These are phyloP conservation scores for Dendronephthya gigantea DNA, from an alignment of 64 coral and sea anemone genomes.

Conservation along the genomic window DNA sequence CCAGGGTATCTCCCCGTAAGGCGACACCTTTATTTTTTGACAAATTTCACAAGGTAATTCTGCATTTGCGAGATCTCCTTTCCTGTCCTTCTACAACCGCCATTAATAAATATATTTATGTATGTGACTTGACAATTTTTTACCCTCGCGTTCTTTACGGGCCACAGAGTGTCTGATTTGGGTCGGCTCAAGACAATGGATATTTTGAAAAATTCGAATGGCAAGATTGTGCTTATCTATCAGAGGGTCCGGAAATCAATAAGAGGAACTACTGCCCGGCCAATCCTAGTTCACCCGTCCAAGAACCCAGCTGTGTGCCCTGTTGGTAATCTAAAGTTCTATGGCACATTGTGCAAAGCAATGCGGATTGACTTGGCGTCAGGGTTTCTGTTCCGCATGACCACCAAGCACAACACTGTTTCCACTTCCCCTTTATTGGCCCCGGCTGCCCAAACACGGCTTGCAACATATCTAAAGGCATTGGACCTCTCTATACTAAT, in stretches of 20 bases:
- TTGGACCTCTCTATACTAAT: constrained; percentile 24
- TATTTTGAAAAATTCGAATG: constrained; percentile 22
- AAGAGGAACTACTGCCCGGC: not conserved
- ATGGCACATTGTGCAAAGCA: constrained; percentile 15
- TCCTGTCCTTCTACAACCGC: constrained; percentile 1
- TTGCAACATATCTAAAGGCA: constrained; percentile 4
- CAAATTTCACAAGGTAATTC: not conserved
- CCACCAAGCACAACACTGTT: not conserved
- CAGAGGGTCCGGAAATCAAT: constrained; percentile 34
- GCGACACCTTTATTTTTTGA: no score
- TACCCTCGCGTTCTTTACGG: constrained; percentile 28
- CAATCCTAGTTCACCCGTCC: constrained; percentile 17
- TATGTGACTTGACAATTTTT: constrained; percentile 34
- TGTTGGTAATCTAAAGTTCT: constrained; percentile 29
- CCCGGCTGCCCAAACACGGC: constrained; percentile 18
- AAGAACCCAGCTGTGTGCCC: constrained; percentile 47
- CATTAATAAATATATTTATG: constrained; percentile 22
- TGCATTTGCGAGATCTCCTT: constrained; percentile 7
- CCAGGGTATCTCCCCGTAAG: not conserved
- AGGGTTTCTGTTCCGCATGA: constrained; percentile 29
- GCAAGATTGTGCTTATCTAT: constrained; percentile 24
- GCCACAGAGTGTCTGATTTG: constrained; percentile 22
- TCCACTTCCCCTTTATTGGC: constrained; percentile 4
- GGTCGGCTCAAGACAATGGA: constrained; percentile 50
- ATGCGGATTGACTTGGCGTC: constrained; percentile 1